Percentiles rank a stretch among this genome's conserved stretches.
These are phyloP conservation scores for Andricus quercusramuli DNA, from an alignment of 2,888 invertebrate genomes.

Conservation along the genomic window DNA sequence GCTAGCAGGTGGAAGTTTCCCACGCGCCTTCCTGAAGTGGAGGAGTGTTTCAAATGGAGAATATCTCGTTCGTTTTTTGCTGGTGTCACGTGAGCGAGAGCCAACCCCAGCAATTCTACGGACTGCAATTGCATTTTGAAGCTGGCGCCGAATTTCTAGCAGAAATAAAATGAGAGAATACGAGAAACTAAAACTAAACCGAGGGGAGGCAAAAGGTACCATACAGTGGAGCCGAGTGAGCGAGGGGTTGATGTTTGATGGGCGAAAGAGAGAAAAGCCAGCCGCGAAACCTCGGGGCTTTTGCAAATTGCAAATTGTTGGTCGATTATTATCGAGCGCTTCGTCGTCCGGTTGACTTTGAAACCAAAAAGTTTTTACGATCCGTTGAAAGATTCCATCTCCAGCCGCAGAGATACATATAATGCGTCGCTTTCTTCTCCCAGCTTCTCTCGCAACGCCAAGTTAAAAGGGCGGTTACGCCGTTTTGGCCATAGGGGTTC, in stretches of 20 bases:
- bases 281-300: slow-evolving; percentile 50
- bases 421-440: slow-evolving; percentile 41
- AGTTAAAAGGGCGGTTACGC: slow-evolving; percentile 61
- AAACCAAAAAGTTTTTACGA: slow-evolving; percentile 57
- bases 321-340: slow-evolving; percentile 59
- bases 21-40: slow-evolving; percentile 53
- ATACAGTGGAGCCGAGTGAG: not conserved
- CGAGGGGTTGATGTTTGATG: slow-evolving; percentile 28
- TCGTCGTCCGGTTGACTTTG: slow-evolving; percentile 40
- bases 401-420: slow-evolving; percentile 53
- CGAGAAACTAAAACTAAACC: slow-evolving; percentile 41
- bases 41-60: slow-evolving; percentile 26
- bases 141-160: slow-evolving; percentile 46
- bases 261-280: slow-evolving; percentile 47
- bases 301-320: slow-evolving; percentile 62
- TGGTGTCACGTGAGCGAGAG: slow-evolving; percentile 47
- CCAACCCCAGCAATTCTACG: slow-evolving; percentile 47
- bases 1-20: slow-evolving; percentile 53
- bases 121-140: slow-evolving; percentile 51
- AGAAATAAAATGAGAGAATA: slow-evolving; percentile 42
- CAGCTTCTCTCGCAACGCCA: slow-evolving; percentile 9
- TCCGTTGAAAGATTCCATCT: slow-evolving; percentile 53
- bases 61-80: slow-evolving; percentile 45
- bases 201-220: slow-evolving; percentile 1
- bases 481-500: slow-evolving; percentile 44